These are phyloP conservation scores for Balearica regulorum DNA, from an alignment of 2,797 vertebrate species.

Conservation along the genomic window DNA sequence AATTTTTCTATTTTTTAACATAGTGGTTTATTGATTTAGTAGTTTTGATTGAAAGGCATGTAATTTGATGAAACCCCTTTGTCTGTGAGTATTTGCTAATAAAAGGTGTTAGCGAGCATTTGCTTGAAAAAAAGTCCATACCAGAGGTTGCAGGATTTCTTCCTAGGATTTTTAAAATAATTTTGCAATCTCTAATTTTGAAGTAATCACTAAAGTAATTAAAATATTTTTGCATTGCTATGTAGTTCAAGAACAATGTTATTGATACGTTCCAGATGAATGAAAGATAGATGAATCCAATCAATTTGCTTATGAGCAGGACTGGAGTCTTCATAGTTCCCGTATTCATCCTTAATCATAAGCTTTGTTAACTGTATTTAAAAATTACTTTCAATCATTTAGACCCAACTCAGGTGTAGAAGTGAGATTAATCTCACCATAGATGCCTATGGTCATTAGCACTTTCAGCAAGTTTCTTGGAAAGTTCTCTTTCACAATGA, in stretches of 20 bases:
- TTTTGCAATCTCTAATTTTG: neutral
- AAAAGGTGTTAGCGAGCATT: neutral
- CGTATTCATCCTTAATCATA: neutral
- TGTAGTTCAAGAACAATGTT: neutral
- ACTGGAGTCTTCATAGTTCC: neutral
- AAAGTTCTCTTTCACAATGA: neutral
- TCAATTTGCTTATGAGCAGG: neutral
- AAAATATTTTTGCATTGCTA: neutral
- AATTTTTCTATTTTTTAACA: conserved; percentile 1
- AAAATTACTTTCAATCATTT: neutral
- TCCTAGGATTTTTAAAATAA: neutral
- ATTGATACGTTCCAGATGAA: neutral
- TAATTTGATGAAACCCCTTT: neutral
- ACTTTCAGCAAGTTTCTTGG: neutral
- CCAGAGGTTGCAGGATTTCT: neutral
- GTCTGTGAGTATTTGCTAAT: neutral
- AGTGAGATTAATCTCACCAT: neutral
- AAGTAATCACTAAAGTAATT: neutral
- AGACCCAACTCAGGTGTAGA: neutral
- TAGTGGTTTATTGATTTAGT: conserved; percentile 21
- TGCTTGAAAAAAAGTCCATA: neutral
- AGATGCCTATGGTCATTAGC: neutral
- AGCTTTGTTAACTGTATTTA: neutral
- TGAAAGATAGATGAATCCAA: neutral
- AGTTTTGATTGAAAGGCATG: neutral